Evolutionary conservation across 1,140 invertebrate species (phyloP).

Genomic region (Pachypsylla venusta): DNA sequence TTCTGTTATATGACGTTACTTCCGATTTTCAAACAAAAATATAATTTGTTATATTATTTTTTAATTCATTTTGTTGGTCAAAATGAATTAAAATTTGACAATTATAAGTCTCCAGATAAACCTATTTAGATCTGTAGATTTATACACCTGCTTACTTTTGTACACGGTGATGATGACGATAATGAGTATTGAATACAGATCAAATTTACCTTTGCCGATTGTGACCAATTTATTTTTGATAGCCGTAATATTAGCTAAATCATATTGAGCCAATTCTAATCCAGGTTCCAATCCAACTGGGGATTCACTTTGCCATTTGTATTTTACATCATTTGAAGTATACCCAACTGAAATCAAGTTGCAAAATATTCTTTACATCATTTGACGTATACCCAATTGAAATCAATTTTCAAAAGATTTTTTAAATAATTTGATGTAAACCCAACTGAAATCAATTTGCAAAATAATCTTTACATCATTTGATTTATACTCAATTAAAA

Average conservation of each 20-base stretch:
- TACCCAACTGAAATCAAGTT: conserved; percentile 36
- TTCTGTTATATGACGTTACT: too few species aligned
- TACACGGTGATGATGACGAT: too few species aligned
- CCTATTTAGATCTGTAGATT: too few species aligned
- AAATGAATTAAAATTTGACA: too few species aligned
- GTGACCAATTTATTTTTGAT: conserved; percentile 15
- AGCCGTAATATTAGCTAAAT: conserved; percentile 29
- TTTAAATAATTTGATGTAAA: conserved; percentile 39
- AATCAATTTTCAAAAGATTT: conserved; percentile 35
- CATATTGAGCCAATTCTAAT: conserved; percentile 33
- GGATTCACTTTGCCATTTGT: conserved; percentile 35
- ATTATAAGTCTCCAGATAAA: too few species aligned
- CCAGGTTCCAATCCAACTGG: conserved; percentile 28
- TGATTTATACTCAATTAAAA: conserved; percentile 39
- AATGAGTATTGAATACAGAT: background rate
- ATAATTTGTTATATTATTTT: too few species aligned
- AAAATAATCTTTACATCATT: conserved; percentile 41
- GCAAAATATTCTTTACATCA: conserved; percentile 41
- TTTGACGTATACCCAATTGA: conserved; percentile 40
- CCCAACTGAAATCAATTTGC: conserved; percentile 34
- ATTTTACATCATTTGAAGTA: conserved; percentile 37
- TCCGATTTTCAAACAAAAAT: too few species aligned
- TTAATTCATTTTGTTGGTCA: too few species aligned
- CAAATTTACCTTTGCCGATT: conserved; percentile 20
- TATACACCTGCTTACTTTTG: too few species aligned